Evolutionary conservation across 2,888 invertebrate species (phyloP).

Genomic region (Gastrophysa polygoni): DNA sequence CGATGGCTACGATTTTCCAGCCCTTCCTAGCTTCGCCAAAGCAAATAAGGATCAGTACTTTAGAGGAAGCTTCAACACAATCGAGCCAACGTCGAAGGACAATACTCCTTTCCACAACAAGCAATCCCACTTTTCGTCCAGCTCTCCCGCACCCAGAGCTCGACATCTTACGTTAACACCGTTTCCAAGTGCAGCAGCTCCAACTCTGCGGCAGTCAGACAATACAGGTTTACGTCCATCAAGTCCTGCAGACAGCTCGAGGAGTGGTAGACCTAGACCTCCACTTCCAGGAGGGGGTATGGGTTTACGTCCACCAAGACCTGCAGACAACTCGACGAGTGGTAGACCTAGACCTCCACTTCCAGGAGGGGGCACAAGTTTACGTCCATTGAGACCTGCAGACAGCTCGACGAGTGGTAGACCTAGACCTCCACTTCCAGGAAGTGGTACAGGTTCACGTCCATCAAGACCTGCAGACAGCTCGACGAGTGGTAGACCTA

Average conservation of each 20-base stretch:
- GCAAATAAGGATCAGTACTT: neutral
- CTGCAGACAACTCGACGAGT: too few species aligned
- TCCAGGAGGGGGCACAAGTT: too few species aligned
- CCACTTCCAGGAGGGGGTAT: too few species aligned
- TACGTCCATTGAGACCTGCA: neutral
- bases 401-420: too few species aligned
- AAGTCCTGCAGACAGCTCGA: too few species aligned
- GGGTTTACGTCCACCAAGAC: too few species aligned
- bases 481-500: too few species aligned
- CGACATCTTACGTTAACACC: conserved; percentile 4
- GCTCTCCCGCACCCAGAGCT: conserved; percentile 6
- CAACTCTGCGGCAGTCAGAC: too few species aligned
- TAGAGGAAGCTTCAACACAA: neutral
- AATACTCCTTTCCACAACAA: neutral
- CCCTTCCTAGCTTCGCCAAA: conserved; percentile 3
- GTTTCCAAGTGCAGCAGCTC: neutral
- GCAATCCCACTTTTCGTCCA: neutral
- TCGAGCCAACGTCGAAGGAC: neutral
- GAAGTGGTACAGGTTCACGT: too few species aligned
- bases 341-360: too few species aligned
- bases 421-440: neutral
- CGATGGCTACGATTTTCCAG: conserved; percentile 9
- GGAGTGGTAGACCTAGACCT: too few species aligned
- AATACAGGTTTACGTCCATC: too few species aligned
- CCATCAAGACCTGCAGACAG: neutral